phyloP scores from a whole-genome alignment of 2,888 invertebrate genomes.

The Charanyca ferruginea region DNA sequence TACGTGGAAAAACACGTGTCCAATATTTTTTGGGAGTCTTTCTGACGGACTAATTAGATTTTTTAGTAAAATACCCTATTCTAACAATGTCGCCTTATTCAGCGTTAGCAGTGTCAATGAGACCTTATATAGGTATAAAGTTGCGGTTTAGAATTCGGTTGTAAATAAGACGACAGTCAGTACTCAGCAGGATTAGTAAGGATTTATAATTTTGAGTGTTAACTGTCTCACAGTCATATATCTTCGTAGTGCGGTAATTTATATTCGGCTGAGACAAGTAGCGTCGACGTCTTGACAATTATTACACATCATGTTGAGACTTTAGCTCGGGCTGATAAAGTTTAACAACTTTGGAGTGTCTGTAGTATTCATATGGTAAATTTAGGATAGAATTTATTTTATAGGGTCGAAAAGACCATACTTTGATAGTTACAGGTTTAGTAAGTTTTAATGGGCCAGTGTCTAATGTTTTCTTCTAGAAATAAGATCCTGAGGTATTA shows the following conservation, averaged over 20 bases:
- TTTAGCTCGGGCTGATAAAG: background rate
- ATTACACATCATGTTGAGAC: constrained; percentile 17
- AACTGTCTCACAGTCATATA: constrained; percentile 14
- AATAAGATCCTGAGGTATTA: too few species aligned
- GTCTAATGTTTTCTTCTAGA: background rate
- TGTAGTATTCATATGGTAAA: background rate
- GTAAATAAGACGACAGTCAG: background rate
- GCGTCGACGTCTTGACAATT: constrained; percentile 26
- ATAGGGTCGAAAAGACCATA: background rate
- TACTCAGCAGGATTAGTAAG: constrained; percentile 13
- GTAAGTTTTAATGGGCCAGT: background rate
- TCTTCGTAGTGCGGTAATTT: constrained; percentile 19
- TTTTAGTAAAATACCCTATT: too few species aligned
- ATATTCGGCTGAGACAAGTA: constrained; percentile 15
- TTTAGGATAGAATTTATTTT: too few species aligned
- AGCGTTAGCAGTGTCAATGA: background rate
- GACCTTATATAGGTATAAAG: background rate
- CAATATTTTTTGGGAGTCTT: too few species aligned
- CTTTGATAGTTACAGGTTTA: background rate
- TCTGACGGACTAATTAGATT: too few species aligned
- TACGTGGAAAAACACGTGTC: too few species aligned
- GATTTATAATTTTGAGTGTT: constrained; percentile 29
- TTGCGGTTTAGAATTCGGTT: background rate
- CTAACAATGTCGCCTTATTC: too few species aligned
- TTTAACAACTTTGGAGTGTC: background rate